Evolutionary conservation across 2,888 invertebrate genomes (phyloP), one percentile per base, ranked within the genome.

Genomic region (Eurois occulta): DNA sequence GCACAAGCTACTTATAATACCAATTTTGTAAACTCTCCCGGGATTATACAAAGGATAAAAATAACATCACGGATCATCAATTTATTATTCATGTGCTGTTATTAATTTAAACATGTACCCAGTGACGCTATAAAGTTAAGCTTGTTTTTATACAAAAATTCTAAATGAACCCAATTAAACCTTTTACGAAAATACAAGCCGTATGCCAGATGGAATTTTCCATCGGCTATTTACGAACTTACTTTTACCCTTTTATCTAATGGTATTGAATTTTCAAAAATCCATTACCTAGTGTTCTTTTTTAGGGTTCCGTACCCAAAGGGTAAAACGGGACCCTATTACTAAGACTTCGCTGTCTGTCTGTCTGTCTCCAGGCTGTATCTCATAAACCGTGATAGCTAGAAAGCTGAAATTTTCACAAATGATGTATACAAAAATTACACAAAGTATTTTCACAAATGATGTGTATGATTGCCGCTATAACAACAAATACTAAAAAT

Each of bases 31-130:
- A 67, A 74, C 48, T 65, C 72, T n/a, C 58, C 55, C 28, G 46
- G 73, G 52, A 71, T 75, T 65, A 58, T 21, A 73, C 41, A 86
- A 81, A 60, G 43, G 58, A 68, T 62, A 55, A 62, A 80, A 75
- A 82, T 73, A 73, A 21, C 38, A 65, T 21, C 67, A 81, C 64
- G 77, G 70, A 70, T 64, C 72, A 81, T 81, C 70, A 85, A 85
- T 65, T 83, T 71, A 64, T 85, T 77, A 75, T 66, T 76, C 43
- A 55, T 70, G 65, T 60, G 16, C n/a, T 66, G 64, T 60, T 58
- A 78, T 72, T 64, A 85, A 80, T 80, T 64, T 52, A 52, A 75
- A 67, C 52, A 21, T 48, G 41, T 28, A 24, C 21, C 60, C 60
- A 35, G 35, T 62, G 13, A 68, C 62, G 32, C 48, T 43, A 58